These are phyloP conservation scores for Callocephalon fimbriatum DNA, from an alignment of 2,113 vertebrate genomes.

Conservation along the genomic window DNA sequence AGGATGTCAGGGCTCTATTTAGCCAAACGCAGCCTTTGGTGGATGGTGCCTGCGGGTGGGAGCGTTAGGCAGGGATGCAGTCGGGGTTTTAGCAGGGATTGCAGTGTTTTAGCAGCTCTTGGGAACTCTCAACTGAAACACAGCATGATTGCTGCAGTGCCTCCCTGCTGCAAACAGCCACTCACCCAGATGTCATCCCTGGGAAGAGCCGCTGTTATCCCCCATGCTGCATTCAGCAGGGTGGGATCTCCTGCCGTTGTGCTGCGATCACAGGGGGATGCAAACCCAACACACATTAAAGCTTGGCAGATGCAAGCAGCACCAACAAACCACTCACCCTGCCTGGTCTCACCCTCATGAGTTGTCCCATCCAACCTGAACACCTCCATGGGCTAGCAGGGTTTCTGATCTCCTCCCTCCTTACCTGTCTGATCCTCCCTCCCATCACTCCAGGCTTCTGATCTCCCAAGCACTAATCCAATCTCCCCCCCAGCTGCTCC, in stretches of 20 bases:
- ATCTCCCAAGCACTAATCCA: slow-evolving; percentile 2
- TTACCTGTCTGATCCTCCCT: not conserved
- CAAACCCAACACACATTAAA: accelerated
- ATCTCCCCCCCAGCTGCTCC: not conserved
- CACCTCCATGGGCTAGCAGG: accelerated
- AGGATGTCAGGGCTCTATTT: not conserved
- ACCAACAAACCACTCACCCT: accelerated
- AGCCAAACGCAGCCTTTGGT: not conserved
- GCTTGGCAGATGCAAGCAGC: not conserved
- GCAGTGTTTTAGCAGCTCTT: not conserved
- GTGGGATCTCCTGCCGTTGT: not conserved
- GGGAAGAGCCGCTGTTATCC: accelerated
- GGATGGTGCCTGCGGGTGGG: not conserved
- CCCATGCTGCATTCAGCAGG: accelerated
- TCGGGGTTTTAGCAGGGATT: not conserved
- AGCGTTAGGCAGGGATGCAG: not conserved
- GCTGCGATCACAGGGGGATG: accelerated
- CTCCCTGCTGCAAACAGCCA: not conserved
- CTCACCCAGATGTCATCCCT: not conserved
- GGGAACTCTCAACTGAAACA: not conserved
- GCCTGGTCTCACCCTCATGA: not conserved
- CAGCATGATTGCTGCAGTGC: accelerated
- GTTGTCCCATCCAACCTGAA: not conserved
- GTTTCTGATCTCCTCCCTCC: not conserved
- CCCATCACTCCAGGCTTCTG: not conserved